Evolutionary conservation across 2,113 vertebrate species (phyloP).

Genomic region (Oncorhynchus tshawytscha): DNA sequence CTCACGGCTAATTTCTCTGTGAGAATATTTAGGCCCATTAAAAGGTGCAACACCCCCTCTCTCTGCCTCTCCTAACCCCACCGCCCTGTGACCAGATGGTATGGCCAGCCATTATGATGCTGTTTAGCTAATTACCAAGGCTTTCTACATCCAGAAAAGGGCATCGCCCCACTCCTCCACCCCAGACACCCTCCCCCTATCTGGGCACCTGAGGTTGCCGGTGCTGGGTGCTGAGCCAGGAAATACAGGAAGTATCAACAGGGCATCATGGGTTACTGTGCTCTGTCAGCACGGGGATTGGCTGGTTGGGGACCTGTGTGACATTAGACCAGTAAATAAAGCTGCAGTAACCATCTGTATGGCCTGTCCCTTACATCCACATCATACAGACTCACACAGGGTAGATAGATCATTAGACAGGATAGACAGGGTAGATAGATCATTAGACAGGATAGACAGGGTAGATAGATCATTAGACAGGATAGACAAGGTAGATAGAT

Average conservation of each 20-base stretch:
- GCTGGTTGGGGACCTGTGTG: neutral
- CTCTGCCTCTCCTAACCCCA: slow-evolving; percentile 17
- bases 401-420: too few species aligned
- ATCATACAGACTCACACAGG: neutral
- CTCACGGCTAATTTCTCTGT: slow-evolving; percentile 52
- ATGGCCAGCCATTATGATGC: slow-evolving; percentile 55
- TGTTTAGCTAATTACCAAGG: slow-evolving; percentile 71
- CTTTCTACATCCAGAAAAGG: slow-evolving; percentile 28
- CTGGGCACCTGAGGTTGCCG: slow-evolving; percentile 36
- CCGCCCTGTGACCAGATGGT: slow-evolving; percentile 67
- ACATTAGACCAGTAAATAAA: slow-evolving; percentile 38
- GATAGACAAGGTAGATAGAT: too few species aligned
- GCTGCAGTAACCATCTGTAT: slow-evolving; percentile 43
- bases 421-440: too few species aligned
- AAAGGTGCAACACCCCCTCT: slow-evolving; percentile 65
- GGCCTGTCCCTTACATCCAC: slow-evolving; percentile 39
- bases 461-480: too few species aligned
- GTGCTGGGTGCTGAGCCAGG: slow-evolving; percentile 41
- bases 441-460: too few species aligned
- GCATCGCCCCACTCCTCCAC: slow-evolving; percentile 18
- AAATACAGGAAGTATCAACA: slow-evolving; percentile 28
- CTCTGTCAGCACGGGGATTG: slow-evolving; percentile 16
- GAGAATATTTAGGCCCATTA: slow-evolving; percentile 70
- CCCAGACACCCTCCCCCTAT: slow-evolving; percentile 33
- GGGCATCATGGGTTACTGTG: slow-evolving; percentile 29